A percentile compares a stretch with the other conserved stretches of the same genome.
These are phyloP conservation scores for Ophion ventricosus DNA, from an alignment of 2,888 invertebrate genomes.

Conservation along the genomic window DNA sequence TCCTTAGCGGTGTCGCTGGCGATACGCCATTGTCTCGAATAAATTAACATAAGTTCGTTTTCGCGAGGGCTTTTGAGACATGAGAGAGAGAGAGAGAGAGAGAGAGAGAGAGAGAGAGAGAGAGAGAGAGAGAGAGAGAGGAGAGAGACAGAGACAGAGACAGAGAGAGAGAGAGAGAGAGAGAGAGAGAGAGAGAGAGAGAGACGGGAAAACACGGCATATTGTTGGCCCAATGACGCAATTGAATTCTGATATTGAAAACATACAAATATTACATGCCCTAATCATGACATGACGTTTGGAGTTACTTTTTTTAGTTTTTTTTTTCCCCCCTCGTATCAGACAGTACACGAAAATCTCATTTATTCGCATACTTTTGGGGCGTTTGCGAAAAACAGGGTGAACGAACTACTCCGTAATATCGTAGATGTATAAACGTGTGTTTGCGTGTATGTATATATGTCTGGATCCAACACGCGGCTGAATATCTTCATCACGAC, in stretches of 20 bases:
- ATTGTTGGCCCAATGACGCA: too few relatives aligned
- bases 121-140: too few relatives aligned
- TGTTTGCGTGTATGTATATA: not conserved
- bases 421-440: not conserved
- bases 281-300: too few relatives aligned
- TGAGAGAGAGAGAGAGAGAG: not conserved
- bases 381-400: not conserved
- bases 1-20: conserved; percentile 27
- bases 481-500: conserved; percentile 49
- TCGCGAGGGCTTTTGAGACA: conserved; percentile 28
- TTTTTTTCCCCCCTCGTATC: too few relatives aligned
- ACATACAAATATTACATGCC: too few relatives aligned
- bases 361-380: conserved; percentile 22
- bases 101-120: too few relatives aligned
- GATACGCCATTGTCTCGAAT: conserved; percentile 52
- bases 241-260: too few relatives aligned
- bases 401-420: not conserved
- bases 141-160: too few relatives aligned
- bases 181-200: too few relatives aligned
- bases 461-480: conserved; percentile 15
- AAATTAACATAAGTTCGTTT: conserved; percentile 64
- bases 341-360: not conserved
- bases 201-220: too few relatives aligned
- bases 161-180: too few relatives aligned
- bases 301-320: not conserved